Evolutionary conservation across 2,797 vertebrate species (phyloP).

Genomic region (Cichlasoma orientale): DNA sequence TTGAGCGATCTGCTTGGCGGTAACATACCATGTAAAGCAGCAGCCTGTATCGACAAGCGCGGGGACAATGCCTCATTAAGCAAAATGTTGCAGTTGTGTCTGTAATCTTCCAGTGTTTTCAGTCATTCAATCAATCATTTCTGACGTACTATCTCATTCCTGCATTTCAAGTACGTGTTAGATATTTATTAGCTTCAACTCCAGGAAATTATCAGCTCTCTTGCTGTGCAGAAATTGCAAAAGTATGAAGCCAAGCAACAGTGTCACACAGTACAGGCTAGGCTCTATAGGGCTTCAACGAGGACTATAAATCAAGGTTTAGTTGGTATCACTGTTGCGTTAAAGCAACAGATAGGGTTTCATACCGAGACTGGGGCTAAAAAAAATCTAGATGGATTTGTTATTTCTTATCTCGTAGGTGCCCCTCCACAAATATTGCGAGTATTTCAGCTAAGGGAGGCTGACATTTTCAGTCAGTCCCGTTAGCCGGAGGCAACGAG

Average conservation of each 20-base stretch:
- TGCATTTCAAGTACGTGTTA: background rate
- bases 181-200: background rate
- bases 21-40: background rate
- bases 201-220: background rate
- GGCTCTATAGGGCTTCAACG: background rate
- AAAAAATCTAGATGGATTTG: background rate
- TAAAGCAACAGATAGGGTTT: background rate
- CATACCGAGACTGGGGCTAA: background rate
- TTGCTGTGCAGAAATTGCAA: background rate
- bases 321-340: background rate
- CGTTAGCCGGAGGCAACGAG: background rate
- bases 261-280: background rate
- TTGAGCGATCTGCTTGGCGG: background rate
- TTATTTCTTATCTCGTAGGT: rapidly evolving
- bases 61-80: background rate
- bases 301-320: background rate
- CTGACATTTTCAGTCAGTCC: background rate
- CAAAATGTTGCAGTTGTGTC: background rate
- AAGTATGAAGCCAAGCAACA: background rate
- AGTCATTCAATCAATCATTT: background rate
- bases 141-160: background rate
- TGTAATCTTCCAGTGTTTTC: background rate
- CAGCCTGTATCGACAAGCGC: background rate
- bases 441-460: background rate
- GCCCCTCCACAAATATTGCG: background rate